A percentile compares a stretch with the other conserved stretches of the same genome.
phyloP scores from a whole-genome alignment of 2,888 invertebrate genomes.

The Caenorhabditis angaria region DNA sequence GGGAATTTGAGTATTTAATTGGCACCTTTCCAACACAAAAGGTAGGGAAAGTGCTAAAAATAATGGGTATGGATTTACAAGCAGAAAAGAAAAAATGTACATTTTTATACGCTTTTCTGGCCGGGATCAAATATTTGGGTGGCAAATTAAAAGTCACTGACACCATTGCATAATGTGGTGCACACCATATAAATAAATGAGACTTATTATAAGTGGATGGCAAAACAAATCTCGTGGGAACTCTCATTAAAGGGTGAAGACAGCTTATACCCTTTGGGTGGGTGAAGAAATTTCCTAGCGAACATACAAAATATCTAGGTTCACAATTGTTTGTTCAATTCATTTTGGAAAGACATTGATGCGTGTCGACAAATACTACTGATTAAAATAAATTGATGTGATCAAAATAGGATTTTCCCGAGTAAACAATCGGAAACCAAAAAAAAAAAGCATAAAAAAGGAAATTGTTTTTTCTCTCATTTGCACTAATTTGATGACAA shows the following conservation, averaged over 20 bases:
- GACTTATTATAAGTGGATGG: neutral
- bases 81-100: too few species aligned
- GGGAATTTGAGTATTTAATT: neutral
- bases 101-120: neutral
- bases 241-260: neutral
- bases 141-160: neutral
- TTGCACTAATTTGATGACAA: neutral
- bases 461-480: too few species aligned
- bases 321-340: neutral
- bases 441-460: too few species aligned
- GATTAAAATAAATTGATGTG: neutral
- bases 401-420: neutral
- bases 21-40: slow-evolving; percentile 2
- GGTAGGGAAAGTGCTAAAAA: too few species aligned
- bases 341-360: neutral
- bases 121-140: too few species aligned
- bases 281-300: too few species aligned
- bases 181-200: neutral
- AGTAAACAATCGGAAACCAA: neutral
- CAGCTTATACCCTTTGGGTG: neutral
- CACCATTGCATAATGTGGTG: slow-evolving; percentile 1
- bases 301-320: neutral
- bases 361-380: neutral
- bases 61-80: neutral
- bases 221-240: neutral